Conservation (phyloP, 2,113 vertebrate genomes). For the Brienomyrus brachyistius region DNA sequence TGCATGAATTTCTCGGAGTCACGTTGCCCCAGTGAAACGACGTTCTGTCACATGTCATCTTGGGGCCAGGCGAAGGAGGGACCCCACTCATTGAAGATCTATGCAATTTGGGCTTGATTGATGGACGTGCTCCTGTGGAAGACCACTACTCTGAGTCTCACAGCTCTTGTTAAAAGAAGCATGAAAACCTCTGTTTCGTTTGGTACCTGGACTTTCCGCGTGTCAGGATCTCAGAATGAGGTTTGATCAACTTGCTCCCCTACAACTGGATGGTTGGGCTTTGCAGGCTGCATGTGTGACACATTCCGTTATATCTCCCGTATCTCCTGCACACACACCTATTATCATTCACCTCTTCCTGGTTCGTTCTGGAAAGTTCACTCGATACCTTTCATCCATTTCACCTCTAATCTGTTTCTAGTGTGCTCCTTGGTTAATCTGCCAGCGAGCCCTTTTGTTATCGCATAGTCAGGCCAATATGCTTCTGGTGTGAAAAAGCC, state of each 20-base stretch:
- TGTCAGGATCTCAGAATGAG: background rate
- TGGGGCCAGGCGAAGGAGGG: background rate
- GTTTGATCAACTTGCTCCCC: background rate
- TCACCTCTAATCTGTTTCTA: background rate
- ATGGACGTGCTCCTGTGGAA: background rate
- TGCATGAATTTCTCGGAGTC: background rate
- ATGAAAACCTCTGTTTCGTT: background rate
- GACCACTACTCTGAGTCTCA: background rate
- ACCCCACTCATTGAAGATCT: background rate
- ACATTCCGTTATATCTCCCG: background rate
- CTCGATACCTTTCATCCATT: background rate
- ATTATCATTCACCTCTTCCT: background rate
- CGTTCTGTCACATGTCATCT: background rate
- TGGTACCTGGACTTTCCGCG: background rate
- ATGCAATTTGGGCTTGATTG: background rate
- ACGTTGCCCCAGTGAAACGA: background rate
- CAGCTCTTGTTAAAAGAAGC: background rate
- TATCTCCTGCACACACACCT: background rate
- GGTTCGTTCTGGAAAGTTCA: background rate
- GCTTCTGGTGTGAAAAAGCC: background rate
- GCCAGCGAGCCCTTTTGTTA: background rate
- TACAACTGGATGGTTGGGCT: background rate
- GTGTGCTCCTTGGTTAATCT: background rate
- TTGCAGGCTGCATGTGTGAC: background rate
- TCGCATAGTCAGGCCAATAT: background rate